phyloP scores from a whole-genome alignment of 2,888 invertebrate species.

The Bombyx huttoni region DNA sequence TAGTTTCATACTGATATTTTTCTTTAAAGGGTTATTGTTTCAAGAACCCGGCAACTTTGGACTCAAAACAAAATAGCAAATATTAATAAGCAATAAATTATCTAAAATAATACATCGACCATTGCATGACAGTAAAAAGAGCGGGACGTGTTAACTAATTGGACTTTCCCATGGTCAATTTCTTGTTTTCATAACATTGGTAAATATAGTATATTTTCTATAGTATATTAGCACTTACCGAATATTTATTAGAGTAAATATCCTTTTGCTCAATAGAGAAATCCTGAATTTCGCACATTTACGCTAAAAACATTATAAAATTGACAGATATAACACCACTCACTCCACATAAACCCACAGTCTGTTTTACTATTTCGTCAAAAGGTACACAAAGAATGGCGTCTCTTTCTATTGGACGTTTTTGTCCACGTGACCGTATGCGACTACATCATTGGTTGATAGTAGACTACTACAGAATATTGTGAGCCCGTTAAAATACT shows the following conservation, averaged over 20 bases:
- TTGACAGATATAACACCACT: slow-evolving; percentile 70
- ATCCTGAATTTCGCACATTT: slow-evolving; percentile 81
- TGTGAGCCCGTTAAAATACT: slow-evolving; percentile 27
- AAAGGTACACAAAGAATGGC: slow-evolving; percentile 73
- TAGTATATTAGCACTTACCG: slow-evolving; percentile 69
- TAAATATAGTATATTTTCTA: slow-evolving; percentile 12
- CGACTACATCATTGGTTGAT: slow-evolving; percentile 49
- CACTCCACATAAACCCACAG: slow-evolving; percentile 68
- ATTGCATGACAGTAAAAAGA: slow-evolving; percentile 59
- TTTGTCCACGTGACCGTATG: slow-evolving; percentile 63
- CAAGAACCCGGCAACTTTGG: neutral
- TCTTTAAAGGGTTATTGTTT: too few relatives aligned
- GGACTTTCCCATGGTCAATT: slow-evolving; percentile 54
- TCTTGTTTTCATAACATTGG: slow-evolving; percentile 37
- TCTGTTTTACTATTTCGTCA: slow-evolving; percentile 66
- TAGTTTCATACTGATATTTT: slow-evolving; percentile 4
- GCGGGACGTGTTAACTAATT: slow-evolving; percentile 56
- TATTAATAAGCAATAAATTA: neutral
- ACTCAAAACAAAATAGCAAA: neutral
- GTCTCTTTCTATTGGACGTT: slow-evolving; percentile 56
- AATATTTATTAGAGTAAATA: slow-evolving; percentile 76
- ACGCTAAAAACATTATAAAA: slow-evolving; percentile 63
- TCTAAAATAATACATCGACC: neutral
- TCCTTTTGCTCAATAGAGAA: slow-evolving; percentile 78
- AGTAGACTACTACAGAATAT: slow-evolving; percentile 28